Evolutionary conservation across 2,888 invertebrate genomes (phyloP).

Genomic region (Trypoxylon attenuatum): DNA sequence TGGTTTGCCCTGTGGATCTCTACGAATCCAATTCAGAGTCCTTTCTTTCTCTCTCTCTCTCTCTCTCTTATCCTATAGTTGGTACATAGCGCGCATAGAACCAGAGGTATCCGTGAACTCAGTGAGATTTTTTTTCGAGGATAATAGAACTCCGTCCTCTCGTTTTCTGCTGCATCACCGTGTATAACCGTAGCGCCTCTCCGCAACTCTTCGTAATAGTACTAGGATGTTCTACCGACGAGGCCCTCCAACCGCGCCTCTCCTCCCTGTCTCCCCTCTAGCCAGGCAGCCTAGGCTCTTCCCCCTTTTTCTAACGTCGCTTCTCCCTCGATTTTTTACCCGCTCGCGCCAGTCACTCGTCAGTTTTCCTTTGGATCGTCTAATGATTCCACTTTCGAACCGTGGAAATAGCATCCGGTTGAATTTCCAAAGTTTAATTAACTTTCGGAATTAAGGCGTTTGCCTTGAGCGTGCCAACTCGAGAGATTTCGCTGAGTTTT

Average conservation of each 20-base stretch:
- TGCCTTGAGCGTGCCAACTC: not conserved
- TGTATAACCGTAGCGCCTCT: slow-evolving; percentile 49
- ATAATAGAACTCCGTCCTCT: slow-evolving; percentile 58
- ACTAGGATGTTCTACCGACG: slow-evolving; percentile 44
- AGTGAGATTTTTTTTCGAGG: slow-evolving; percentile 54
- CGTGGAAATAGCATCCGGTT: slow-evolving; percentile 29
- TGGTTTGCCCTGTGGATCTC: slow-evolving; percentile 35
- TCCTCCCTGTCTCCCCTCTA: slow-evolving; percentile 18
- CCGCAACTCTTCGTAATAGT: slow-evolving; percentile 35
- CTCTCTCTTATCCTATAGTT: too few species aligned
- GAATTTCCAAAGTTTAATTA: slow-evolving; percentile 27
- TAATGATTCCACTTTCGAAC: slow-evolving; percentile 35
- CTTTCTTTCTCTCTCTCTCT: too few species aligned
- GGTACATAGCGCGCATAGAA: slow-evolving; percentile 35
- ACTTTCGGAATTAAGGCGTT: slow-evolving; percentile 17
- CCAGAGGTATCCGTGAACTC: slow-evolving; percentile 13
- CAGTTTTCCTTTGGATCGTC: slow-evolving; percentile 10
- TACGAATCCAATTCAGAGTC: slow-evolving; percentile 37
- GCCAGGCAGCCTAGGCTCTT: too few species aligned
- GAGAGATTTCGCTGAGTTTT: not conserved
- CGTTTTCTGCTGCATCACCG: slow-evolving; percentile 64
- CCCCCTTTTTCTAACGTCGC: slow-evolving; percentile 3
- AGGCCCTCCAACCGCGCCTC: slow-evolving; percentile 18
- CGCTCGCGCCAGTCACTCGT: not conserved
- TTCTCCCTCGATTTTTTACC: not conserved